Evolutionary conservation across 2,797 vertebrate genomes (phyloP).

Genomic region (Aselliscus stoliczkanus): DNA sequence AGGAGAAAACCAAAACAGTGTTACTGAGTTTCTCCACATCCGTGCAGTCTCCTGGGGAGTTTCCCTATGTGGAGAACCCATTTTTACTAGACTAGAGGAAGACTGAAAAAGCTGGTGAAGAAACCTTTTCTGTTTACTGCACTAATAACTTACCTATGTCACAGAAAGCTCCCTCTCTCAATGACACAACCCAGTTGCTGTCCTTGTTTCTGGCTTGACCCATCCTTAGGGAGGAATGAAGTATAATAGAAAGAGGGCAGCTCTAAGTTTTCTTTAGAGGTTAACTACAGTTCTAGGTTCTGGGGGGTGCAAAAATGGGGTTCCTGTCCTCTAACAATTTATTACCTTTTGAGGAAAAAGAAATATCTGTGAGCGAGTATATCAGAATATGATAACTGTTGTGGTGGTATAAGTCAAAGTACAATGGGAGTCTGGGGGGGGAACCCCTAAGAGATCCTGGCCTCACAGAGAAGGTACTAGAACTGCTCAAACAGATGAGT

Average conservation of each 20-base stretch:
- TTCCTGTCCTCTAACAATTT: not conserved
- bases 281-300: not conserved
- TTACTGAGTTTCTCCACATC: not conserved
- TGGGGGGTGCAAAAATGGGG: not conserved
- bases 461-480: not conserved
- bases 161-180: not conserved
- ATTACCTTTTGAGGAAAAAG: not conserved
- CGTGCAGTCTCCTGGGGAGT: no score
- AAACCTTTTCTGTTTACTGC: not conserved
- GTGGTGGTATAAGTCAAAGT: not conserved
- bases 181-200: not conserved
- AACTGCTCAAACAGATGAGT: not conserved
- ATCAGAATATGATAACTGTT: not conserved
- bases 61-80: accelerated
- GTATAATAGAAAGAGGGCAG: not conserved
- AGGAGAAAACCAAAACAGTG: not conserved
- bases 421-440: not conserved
- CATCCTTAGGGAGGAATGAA: not conserved
- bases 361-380: not conserved
- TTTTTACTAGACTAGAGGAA: not conserved
- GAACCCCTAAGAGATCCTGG: not conserved
- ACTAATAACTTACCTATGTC: not conserved
- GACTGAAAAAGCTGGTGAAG: not conserved
- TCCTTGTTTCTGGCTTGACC: not conserved
- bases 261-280: not conserved